These are phyloP conservation scores for Varecia variegata DNA, from an alignment of 2,797 vertebrate genomes.

Conservation along the genomic window DNA sequence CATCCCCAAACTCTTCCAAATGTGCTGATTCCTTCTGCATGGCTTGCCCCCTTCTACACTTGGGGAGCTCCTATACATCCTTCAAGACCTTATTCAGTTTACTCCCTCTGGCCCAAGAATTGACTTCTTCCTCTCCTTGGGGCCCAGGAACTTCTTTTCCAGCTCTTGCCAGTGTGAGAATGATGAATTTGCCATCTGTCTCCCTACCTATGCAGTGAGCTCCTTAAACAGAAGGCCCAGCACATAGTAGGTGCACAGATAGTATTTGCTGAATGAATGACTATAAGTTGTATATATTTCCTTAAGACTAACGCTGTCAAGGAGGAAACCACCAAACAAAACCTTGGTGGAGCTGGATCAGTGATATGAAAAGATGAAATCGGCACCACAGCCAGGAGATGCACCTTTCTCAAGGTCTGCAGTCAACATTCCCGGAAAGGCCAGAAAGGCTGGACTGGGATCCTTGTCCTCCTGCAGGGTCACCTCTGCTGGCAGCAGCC, in stretches of 20 bases:
- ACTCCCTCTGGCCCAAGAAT: background rate
- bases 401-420: background rate
- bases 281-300: background rate
- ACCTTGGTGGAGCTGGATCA: background rate
- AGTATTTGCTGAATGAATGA: background rate
- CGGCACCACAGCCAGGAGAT: background rate
- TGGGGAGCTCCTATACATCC: background rate
- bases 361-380: background rate
- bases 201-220: background rate
- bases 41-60: background rate
- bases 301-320: background rate
- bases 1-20: background rate
- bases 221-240: background rate
- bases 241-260: background rate
- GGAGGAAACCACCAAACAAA: background rate
- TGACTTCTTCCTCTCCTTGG: background rate
- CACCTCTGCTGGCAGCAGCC: background rate
- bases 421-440: background rate
- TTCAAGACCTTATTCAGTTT: background rate
- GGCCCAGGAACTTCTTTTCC: background rate
- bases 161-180: too few relatives aligned
- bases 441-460: background rate
- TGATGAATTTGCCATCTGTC: background rate
- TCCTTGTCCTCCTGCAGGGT: background rate
- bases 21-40: background rate